Evolutionary conservation across 23 tunicate genomes (phyloP), one percentile per base, ranked within the genome.

Genomic region (Ascidia mentula): DNA sequence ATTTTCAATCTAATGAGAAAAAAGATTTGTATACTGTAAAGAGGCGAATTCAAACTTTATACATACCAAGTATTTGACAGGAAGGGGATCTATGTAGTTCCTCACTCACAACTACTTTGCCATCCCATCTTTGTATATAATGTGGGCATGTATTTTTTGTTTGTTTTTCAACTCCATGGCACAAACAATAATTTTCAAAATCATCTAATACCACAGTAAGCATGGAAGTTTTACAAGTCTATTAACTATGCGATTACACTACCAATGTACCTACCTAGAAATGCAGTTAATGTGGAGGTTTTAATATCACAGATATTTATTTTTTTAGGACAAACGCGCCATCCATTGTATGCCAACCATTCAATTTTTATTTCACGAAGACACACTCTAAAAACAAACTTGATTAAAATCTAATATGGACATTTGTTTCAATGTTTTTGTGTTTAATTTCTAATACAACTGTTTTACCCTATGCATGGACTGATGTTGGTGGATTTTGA

Each of bases 1-100:
- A 5, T 53, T 53, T 53, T 6, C 13, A 53, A 53, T 53, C 13
- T 53, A 53, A 5, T 28, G 28, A n/a, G n/a, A n/a, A n/a, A n/a
- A n/a, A n/a, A n/a, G n/a, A n/a, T n/a, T n/a, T n/a, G n/a, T n/a
- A n/a, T n/a, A n/a, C n/a, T n/a, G n/a, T n/a, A n/a, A n/a, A n/a
- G n/a, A n/a, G n/a, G n/a, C n/a, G n/a, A n/a, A n/a, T 5, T 53
- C 65, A 3, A 20, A 53, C 13, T 53, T 53, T 5, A 53, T 53
- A 53, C 65, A 53, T 53, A 53, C 65, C 65, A 53, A 53, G 4
- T 53, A 53, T n/a, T n/a, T n/a, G 28, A 53, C 65, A 53, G 24
- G 65, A 20, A 1, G 65, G 65, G 1, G 65, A 53, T 28, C 65
- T 53, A 53, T 20, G 1, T 53, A 53, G 22, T 9, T 53, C 65